Conservation (phyloP, 2,888 invertebrate species). For the Dendrolimus pini region DNA sequence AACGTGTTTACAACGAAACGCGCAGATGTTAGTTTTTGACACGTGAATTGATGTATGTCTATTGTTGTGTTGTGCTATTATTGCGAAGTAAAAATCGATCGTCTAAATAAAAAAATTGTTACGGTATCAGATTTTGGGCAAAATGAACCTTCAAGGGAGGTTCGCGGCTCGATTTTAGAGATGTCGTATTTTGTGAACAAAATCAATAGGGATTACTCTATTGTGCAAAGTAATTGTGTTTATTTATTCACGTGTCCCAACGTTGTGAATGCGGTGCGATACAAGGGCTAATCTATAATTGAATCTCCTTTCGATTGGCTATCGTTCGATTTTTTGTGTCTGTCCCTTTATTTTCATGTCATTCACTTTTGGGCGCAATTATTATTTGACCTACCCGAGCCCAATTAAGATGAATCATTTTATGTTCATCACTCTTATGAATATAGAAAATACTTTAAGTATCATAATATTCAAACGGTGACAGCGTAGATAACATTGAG, state of each 20-base stretch:
- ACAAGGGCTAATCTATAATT: constrained; percentile 74
- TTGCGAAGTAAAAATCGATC: constrained; percentile 61
- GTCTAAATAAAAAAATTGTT: constrained; percentile 39
- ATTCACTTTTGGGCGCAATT: constrained; percentile 22
- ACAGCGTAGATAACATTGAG: no score
- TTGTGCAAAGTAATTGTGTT: constrained; percentile 71
- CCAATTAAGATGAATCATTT: no score
- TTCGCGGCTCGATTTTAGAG: constrained; percentile 43
- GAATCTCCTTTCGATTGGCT: constrained; percentile 69
- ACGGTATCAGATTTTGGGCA: constrained; percentile 49
- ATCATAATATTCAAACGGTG: no score
- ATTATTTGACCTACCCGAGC: constrained; percentile 10
- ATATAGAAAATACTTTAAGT: no score
- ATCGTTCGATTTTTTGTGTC: constrained; percentile 52
- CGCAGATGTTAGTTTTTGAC: constrained; percentile 77
- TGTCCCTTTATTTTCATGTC: constrained; percentile 30
- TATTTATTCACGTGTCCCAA: constrained; percentile 73
- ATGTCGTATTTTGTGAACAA: constrained; percentile 48
- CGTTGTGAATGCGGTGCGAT: constrained; percentile 63
- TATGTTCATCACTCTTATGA: no score
- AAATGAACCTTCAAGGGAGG: constrained; percentile 49
- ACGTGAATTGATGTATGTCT: constrained; percentile 72
- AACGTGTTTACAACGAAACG: constrained; percentile 62
- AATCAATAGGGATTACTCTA: constrained; percentile 68
- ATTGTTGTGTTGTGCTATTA: constrained; percentile 59